A percentile compares a stretch with the other conserved stretches of the same genome.
Conservation (phyloP, 2,797 vertebrate species). For the Lemur catta region DNA sequence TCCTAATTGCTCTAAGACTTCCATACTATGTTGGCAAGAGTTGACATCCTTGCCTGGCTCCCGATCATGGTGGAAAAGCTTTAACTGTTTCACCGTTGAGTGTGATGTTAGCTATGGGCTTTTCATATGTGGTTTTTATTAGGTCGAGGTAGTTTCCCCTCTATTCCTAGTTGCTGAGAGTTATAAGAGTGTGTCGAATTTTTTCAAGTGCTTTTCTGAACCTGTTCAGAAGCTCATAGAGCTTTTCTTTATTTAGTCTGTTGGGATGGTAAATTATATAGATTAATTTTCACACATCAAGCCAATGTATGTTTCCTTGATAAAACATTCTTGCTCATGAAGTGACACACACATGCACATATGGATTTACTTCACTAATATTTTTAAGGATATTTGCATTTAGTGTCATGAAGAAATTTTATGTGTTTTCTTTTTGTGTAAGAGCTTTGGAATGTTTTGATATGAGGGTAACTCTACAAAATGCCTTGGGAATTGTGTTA, state of each 20-base stretch:
- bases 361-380: not conserved
- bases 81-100: not conserved
- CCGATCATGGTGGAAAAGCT: not conserved
- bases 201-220: not conserved
- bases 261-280: not conserved
- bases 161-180: not conserved
- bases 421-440: not conserved
- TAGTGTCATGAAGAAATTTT: not conserved
- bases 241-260: not conserved
- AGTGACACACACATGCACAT: not conserved
- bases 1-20: too few species aligned
- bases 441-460: not conserved
- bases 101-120: not conserved
- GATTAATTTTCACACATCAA: not conserved
- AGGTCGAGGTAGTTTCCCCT: not conserved
- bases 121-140: not conserved
- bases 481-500: not conserved
- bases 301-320: not conserved
- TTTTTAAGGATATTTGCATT: not conserved
- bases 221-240: not conserved
- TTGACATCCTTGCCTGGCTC: not conserved
- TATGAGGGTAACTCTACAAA: not conserved
- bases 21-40: too few species aligned
- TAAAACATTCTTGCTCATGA: not conserved
- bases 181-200: not conserved